phyloP scores from a whole-genome alignment of 2,113 vertebrate species.

The Apodemus sylvaticus region DNA sequence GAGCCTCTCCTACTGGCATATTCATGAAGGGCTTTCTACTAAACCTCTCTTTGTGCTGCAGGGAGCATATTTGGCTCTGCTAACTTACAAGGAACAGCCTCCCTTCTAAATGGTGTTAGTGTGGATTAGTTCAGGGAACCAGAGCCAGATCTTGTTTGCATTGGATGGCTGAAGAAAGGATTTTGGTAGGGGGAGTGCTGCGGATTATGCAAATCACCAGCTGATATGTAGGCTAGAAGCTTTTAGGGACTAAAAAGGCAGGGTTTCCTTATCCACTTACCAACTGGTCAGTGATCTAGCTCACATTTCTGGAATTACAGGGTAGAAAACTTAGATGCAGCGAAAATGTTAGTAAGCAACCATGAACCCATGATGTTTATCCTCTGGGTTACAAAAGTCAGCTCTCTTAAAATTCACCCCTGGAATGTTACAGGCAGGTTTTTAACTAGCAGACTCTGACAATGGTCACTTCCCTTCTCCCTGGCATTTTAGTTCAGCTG shows the following conservation, averaged over 20 bases:
- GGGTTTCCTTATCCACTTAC: slow-evolving; percentile 8
- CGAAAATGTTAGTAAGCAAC: slow-evolving; percentile 10
- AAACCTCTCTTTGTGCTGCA: slow-evolving; percentile 59
- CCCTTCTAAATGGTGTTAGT: slow-evolving; percentile 80
- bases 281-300: background rate
- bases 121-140: slow-evolving; percentile 80
- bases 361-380: background rate
- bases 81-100: slow-evolving; percentile 71
- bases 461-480: background rate
- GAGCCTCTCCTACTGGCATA: slow-evolving; percentile 45
- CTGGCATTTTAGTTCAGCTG: background rate
- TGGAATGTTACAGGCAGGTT: background rate
- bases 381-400: slow-evolving; percentile 15
- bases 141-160: slow-evolving; percentile 77
- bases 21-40: slow-evolving; percentile 59
- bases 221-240: slow-evolving; percentile 61
- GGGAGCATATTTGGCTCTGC: slow-evolving; percentile 63
- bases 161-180: slow-evolving; percentile 69
- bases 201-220: slow-evolving; percentile 78
- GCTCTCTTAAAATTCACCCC: background rate
- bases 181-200: slow-evolving; percentile 53
- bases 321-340: background rate
- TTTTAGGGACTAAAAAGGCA: slow-evolving; percentile 43
- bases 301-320: slow-evolving; percentile 21
- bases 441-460: background rate